Percentiles rank a stretch among this genome's conserved stretches.
phyloP scores from a whole-genome alignment of 1,140 invertebrate species.

The Bombus consobrinus region DNA sequence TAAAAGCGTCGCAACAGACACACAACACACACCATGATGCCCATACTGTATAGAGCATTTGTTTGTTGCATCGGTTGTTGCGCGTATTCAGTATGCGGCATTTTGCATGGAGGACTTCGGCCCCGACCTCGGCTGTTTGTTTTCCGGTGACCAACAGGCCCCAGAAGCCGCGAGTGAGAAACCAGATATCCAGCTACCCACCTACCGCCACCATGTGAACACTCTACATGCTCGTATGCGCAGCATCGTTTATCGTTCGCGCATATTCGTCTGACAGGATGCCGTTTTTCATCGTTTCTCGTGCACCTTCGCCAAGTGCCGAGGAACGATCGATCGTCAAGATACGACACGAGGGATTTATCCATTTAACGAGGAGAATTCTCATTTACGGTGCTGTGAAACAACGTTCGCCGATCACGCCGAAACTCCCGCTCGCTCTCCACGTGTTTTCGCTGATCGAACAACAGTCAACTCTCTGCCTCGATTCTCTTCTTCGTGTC shows the following conservation, averaged over 20 bases:
- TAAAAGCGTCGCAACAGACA: constrained; percentile 45
- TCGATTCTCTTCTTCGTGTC: constrained; percentile 12
- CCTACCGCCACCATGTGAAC: constrained; percentile 17
- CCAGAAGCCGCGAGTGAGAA: background rate
- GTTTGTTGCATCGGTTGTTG: constrained; percentile 24
- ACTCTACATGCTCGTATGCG: constrained; percentile 22
- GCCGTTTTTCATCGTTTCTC: constrained; percentile 12
- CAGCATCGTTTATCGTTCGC: constrained; percentile 33
- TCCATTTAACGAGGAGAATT: background rate
- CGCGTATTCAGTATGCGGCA: background rate
- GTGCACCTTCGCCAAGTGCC: background rate
- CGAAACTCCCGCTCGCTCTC: constrained; percentile 38
- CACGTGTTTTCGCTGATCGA: constrained; percentile 59
- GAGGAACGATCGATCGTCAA: constrained; percentile 30
- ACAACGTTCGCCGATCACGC: constrained; percentile 23
- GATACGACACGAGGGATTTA: constrained; percentile 1
- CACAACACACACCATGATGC: background rate
- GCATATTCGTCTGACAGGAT: constrained; percentile 39
- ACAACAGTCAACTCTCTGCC: constrained; percentile 26
- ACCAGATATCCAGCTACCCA: constrained; percentile 1
- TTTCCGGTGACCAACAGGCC: constrained; percentile 25
- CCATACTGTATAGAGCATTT: constrained; percentile 4
- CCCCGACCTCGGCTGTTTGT: constrained; percentile 44
- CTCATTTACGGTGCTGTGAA: background rate
- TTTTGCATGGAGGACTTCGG: constrained; percentile 46